A percentile compares a stretch with the other conserved stretches of the same genome.
These are phyloP conservation scores for Hypsibius dujardini DNA, from an alignment of 1,140 invertebrate genomes.

Conservation along the genomic window DNA sequence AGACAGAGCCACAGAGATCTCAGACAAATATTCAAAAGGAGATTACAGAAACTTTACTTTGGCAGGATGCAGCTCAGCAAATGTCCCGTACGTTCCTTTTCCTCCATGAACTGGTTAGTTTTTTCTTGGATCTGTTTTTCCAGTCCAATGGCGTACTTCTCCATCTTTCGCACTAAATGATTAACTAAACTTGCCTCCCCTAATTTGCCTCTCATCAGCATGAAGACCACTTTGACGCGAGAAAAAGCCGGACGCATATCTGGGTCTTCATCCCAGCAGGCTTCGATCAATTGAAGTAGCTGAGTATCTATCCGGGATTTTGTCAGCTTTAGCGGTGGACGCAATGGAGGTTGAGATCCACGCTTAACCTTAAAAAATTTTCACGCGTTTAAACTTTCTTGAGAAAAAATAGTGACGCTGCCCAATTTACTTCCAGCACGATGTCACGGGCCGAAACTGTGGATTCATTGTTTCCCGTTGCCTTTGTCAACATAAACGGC, in stretches of 20 bases:
- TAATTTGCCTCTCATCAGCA: slow-evolving; percentile 39
- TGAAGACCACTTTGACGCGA: slow-evolving; percentile 54
- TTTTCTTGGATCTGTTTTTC: slow-evolving; percentile 74
- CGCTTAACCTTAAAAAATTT: background rate
- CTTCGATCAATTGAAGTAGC: background rate
- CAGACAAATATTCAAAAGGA: too few relatives aligned
- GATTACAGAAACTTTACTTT: slow-evolving; percentile 39
- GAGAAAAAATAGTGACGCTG: too few relatives aligned
- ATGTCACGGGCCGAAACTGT: background rate
- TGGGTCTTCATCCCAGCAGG: slow-evolving; percentile 30
- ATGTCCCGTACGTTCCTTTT: slow-evolving; percentile 81
- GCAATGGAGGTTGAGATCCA: background rate
- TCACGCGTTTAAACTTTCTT: too few relatives aligned
- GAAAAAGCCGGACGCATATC: slow-evolving; percentile 65
- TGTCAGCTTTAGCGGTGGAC: background rate
- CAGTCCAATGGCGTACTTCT: slow-evolving; percentile 82
- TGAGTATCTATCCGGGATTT: background rate
- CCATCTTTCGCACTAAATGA: slow-evolving; percentile 57
- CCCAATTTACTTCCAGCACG: background rate
- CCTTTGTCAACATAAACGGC: slow-evolving; percentile 37
- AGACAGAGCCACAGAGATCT: too few relatives aligned
- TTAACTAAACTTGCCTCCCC: slow-evolving; percentile 43
- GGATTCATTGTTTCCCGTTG: background rate
- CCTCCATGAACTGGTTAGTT: slow-evolving; percentile 71
- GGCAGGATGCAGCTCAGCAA: slow-evolving; percentile 74